These are phyloP conservation scores for Acrocyrtus sp. DNA, from an alignment of 2,888 invertebrate species.

Conservation along the genomic window DNA sequence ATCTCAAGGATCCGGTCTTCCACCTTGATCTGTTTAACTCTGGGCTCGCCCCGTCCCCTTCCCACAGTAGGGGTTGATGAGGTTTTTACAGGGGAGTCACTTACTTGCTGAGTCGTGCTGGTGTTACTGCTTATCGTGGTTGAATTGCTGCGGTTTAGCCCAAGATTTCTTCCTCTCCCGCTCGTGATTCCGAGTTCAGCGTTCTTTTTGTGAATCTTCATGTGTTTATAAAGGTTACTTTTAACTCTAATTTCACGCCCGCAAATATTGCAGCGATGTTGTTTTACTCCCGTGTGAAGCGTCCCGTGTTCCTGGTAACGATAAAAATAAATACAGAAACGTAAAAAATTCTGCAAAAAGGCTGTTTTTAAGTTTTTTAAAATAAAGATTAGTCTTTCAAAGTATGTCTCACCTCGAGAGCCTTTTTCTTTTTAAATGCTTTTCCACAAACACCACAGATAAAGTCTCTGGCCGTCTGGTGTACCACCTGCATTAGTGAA, in stretches of 20 bases:
- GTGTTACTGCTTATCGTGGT: not conserved
- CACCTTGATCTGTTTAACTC: slow-evolving; percentile 31
- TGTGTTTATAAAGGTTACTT: slow-evolving; percentile 62
- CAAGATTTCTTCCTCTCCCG: slow-evolving; percentile 13
- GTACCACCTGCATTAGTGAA: too few species aligned
- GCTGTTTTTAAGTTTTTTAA: too few species aligned
- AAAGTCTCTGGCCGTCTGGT: slow-evolving; percentile 59
- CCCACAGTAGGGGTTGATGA: not conserved
- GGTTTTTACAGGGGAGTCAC: not conserved
- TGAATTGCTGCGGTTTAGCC: not conserved
- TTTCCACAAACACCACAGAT: slow-evolving; percentile 59
- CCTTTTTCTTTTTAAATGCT: slow-evolving; percentile 61
- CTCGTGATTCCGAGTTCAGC: slow-evolving; percentile 31
- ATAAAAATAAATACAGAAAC: not conserved
- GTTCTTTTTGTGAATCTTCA: slow-evolving; percentile 62
- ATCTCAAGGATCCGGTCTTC: slow-evolving; percentile 20
- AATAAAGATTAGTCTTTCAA: too few species aligned
- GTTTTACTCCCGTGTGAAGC: slow-evolving; percentile 60
- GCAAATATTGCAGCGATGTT: slow-evolving; percentile 58
- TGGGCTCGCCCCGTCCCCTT: slow-evolving; percentile 1
- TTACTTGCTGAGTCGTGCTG: not conserved
- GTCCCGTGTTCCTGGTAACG: slow-evolving; percentile 56
- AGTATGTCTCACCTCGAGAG: slow-evolving; percentile 58
- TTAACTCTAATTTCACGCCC: slow-evolving; percentile 61
- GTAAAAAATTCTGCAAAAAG: not conserved